Base-by-base conservation (phyloP, 1,140 invertebrate genomes). In the Pseudoatta argentina region DNA sequence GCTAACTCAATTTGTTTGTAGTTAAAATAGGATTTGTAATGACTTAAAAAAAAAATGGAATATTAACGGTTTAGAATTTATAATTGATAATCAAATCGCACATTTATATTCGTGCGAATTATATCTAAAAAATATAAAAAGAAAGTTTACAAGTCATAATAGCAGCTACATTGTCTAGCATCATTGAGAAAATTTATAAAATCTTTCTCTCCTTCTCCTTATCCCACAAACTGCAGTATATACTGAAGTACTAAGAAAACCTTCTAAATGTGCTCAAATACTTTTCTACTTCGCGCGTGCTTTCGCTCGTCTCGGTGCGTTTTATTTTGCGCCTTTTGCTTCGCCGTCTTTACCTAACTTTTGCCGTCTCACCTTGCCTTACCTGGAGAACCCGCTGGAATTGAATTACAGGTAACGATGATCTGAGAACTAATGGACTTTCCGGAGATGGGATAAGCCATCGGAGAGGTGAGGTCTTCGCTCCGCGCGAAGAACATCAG, bases 351-450 rank as follows among this genome's bases (percentile, higher is more conserved):
- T 30, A 44, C 66, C 66, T 75, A 59, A 81, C 61, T 86, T 86
- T 81, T 64, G 30, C 73, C 66, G 76, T 86, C 53, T 77, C 83
- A 55, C 73, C 75, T 75, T 63, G 87, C 87, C 44, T 59, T 51
- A 85, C 72, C 81, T 75, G 59, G 76, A 53, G 51, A 59, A 77
- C 79, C 77, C 63, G 78, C 24, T 18, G 89, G 87, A 91, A 91
- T 88, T 82, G 89, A 91, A 87, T 91, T 88, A 91, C 87, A 87
- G 64, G 79, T 61, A 83, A 82, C 67, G 69, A 88, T 78, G 89
- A 91, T 90, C 89, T 71, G 30, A 59, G 79, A 85, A 91, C 83
- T 91, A 91, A 91, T 91, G 89, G 90, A 91, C 89, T 91, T 86
- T 86, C 85, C 89, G 72, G 82, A 21, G 61, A 51, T 48, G 48